Percentiles rank a stretch among this genome's conserved stretches.
These are phyloP conservation scores for Ptilodon capucinus DNA, from an alignment of 2,888 invertebrate species.

Conservation along the genomic window DNA sequence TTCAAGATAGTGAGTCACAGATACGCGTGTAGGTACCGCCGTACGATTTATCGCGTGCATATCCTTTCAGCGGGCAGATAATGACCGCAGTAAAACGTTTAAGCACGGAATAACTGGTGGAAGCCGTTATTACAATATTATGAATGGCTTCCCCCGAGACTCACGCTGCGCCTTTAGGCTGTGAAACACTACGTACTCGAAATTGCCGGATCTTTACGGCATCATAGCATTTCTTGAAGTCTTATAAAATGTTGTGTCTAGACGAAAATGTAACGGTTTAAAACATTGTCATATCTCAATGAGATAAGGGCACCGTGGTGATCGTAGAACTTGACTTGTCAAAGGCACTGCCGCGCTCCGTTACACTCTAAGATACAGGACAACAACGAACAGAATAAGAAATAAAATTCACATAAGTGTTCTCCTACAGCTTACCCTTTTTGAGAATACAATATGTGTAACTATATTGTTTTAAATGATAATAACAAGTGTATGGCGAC, in stretches of 20 bases:
- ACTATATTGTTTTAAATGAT: slow-evolving; percentile 3
- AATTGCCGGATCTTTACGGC: slow-evolving; percentile 1
- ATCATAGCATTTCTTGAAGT: background rate
- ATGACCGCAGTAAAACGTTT: slow-evolving; percentile 83
- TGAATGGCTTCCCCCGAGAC: slow-evolving; percentile 73
- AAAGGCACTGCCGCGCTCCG: too few relatives aligned
- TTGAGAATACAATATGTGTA: too few relatives aligned
- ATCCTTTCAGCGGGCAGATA: slow-evolving; percentile 82
- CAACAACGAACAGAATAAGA: too few relatives aligned
- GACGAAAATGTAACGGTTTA: too few relatives aligned
- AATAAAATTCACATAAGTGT: too few relatives aligned
- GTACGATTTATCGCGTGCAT: slow-evolving; percentile 79
- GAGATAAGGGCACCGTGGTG: too few relatives aligned
- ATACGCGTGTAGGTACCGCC: slow-evolving; percentile 62
- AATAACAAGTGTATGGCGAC: too few relatives aligned
- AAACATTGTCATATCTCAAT: too few relatives aligned
- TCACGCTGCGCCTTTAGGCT: slow-evolving; percentile 31
- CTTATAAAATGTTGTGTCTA: background rate
- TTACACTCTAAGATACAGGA: too few relatives aligned
- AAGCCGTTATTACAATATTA: slow-evolving; percentile 82
- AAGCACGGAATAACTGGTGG: slow-evolving; percentile 81
- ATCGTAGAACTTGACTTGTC: too few relatives aligned
- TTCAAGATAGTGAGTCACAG: slow-evolving; percentile 35
- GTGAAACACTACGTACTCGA: slow-evolving; percentile 12
- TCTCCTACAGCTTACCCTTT: too few relatives aligned